phyloP scores from a whole-genome alignment of 1,140 invertebrate species.

The Bombus waltoni region DNA sequence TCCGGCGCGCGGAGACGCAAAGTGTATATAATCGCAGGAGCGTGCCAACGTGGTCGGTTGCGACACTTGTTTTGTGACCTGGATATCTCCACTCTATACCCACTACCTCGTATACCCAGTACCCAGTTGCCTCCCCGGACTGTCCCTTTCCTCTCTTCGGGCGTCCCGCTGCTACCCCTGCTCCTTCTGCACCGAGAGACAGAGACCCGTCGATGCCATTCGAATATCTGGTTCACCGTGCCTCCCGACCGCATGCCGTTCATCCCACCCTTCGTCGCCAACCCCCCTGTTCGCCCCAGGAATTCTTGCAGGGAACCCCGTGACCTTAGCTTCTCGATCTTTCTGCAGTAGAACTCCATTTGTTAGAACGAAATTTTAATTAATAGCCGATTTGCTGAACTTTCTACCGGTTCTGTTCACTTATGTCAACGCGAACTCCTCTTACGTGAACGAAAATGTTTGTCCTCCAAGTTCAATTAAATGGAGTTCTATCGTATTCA shows the following conservation, averaged over 20 bases:
- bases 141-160: constrained; percentile 36
- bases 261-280: background rate
- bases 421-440: no score
- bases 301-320: background rate
- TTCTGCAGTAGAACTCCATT: background rate
- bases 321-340: background rate
- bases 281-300: background rate
- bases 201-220: constrained; percentile 34
- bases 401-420: no score
- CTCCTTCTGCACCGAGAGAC: background rate
- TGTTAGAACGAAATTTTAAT: no score
- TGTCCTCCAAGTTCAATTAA: no score
- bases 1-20: background rate
- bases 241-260: constrained; percentile 21
- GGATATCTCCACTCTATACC: constrained; percentile 66
- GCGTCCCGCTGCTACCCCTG: background rate
- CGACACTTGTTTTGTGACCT: constrained; percentile 79
- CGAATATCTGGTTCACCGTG: constrained; percentile 48
- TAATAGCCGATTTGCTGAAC: no score
- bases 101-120: constrained; percentile 60
- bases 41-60: constrained; percentile 56
- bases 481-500: no score
- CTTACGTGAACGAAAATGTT: no score
- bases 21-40: constrained; percentile 25
- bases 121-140: constrained; percentile 48